Percentiles rank a stretch among this genome's conserved stretches.
Evolutionary conservation across 2,113 vertebrate species (phyloP).

Genomic region (Tragelaphus buxtoni): DNA sequence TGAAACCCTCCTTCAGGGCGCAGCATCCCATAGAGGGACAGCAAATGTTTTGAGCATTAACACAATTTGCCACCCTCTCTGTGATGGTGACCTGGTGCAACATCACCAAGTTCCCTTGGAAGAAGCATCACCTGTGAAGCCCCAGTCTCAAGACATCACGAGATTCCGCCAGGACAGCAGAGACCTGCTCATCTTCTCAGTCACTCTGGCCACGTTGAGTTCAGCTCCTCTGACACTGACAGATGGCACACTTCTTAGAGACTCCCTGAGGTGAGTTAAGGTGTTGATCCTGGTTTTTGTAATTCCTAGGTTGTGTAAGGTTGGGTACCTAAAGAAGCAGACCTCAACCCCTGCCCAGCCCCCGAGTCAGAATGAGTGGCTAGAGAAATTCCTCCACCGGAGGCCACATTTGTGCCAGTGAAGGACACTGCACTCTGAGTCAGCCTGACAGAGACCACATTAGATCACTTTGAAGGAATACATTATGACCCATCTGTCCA

Average conservation of each 20-base stretch:
- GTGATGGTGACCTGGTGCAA: background rate
- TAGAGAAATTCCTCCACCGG: background rate
- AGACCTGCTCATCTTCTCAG: background rate
- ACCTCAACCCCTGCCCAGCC: background rate
- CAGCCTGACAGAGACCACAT: conserved; percentile 34
- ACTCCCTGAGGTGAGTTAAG: background rate
- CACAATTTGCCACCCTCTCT: background rate
- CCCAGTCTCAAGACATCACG: background rate
- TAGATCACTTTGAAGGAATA: conserved; percentile 52
- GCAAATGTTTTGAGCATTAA: background rate
- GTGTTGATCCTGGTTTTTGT: background rate
- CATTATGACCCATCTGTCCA: conserved; percentile 42
- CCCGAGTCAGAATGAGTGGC: background rate
- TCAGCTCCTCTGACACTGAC: background rate
- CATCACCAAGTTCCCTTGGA: background rate
- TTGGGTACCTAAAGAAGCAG: background rate
- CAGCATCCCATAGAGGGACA: background rate
- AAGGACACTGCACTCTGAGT: background rate
- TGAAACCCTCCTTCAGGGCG: background rate
- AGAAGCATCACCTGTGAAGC: background rate
- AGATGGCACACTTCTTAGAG: background rate
- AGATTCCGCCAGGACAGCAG: background rate
- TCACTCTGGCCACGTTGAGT: background rate
- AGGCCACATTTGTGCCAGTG: background rate
- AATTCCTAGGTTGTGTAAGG: background rate